Conservation (phyloP, 37 sponge, comb jelly and placozoan genomes). For the Halisarca cf. caerulea region DNA sequence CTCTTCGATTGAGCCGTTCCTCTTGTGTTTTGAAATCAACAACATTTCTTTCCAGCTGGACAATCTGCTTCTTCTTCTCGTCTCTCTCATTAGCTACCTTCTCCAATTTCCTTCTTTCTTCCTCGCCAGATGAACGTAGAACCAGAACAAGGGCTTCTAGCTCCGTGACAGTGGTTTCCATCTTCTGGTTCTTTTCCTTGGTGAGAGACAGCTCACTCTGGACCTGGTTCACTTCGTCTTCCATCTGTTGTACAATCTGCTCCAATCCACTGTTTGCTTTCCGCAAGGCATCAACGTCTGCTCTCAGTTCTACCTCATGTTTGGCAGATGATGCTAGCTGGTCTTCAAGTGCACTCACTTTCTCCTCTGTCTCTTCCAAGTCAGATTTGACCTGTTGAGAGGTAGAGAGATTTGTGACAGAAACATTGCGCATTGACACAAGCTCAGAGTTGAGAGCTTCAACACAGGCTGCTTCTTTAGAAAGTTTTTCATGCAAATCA, state of each 20-base stretch:
- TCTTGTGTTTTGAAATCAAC: not conserved
- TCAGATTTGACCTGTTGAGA: slow-evolving; percentile 26
- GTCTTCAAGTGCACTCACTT: not conserved
- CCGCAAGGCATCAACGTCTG: not conserved
- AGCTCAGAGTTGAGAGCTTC: slow-evolving; percentile 11
- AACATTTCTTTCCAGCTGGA: not conserved
- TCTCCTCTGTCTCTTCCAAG: slow-evolving; percentile 35
- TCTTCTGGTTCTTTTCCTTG: not conserved
- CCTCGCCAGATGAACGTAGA: not conserved
- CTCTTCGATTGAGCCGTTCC: not conserved
- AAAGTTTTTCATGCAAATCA: slow-evolving; percentile 10
- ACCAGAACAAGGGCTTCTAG: slow-evolving; percentile 1
- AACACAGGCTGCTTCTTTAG: not conserved
- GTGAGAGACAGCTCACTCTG: not conserved
- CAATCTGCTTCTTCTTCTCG: not conserved
- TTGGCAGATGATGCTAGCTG: not conserved
- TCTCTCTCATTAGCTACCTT: not conserved
- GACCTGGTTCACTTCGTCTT: not conserved
- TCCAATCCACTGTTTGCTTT: slow-evolving; percentile 2
- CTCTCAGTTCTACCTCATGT: not conserved
- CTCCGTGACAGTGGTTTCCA: not conserved
- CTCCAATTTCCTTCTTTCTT: not conserved
- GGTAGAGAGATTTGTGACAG: not conserved
- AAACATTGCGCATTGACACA: not conserved
- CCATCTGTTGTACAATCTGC: slow-evolving; percentile 12